Base-by-base conservation (phyloP, 2,888 invertebrate genomes). In the Sinodicranocentrus sp. region DNA sequence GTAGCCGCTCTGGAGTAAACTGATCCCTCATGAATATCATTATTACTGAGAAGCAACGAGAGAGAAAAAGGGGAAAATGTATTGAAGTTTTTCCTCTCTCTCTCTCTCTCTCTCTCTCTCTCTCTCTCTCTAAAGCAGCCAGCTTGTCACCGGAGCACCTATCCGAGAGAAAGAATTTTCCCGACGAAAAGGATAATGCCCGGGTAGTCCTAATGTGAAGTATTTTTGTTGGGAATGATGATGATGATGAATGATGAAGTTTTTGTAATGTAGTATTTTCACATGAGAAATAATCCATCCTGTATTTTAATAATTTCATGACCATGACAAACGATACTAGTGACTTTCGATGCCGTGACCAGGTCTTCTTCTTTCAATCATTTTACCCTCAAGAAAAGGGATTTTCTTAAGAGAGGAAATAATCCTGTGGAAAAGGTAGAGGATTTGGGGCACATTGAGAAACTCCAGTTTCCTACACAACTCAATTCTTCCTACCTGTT, bases 21-120 rank as follows among this genome's bases (percentile, higher is more conserved):
- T 70, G 52, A 70, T 70, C 70, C 71, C 71, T 71, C 71, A 71
- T 71, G 71, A 71, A 71, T 71, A 71, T 71, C 71, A 71, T 71
- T 71, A 71, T 28, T 17, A 28, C 8, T 61, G 10, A 3, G 10
- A 19, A 10, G 21, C 25, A 23, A n/a, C n/a, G n/a, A n/a, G n/a
- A n/a, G n/a, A n/a, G n/a, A n/a, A n/a, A n/a, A n/a, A n/a, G n/a
- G 13, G 39, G 39, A 39, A 8, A 13, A 39, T 8, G 61, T 8
- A 61, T 61, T 3, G 39, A 48, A 48, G 48, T 10, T 33, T 33
- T 33, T 33, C 33, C 33, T 33, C 5, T 33, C 33, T 6, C 33
- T 33, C 33, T 33, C 33, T 10, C 33, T 33, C 33, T 6, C 3
- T 33, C 33, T 33, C 3, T 33, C 57, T 57, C 57, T n/a, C n/a